Percentiles rank a stretch among this genome's conserved stretches.
Evolutionary conservation across 1,140 invertebrate species (phyloP).

Genomic region (Eumeta japonica): DNA sequence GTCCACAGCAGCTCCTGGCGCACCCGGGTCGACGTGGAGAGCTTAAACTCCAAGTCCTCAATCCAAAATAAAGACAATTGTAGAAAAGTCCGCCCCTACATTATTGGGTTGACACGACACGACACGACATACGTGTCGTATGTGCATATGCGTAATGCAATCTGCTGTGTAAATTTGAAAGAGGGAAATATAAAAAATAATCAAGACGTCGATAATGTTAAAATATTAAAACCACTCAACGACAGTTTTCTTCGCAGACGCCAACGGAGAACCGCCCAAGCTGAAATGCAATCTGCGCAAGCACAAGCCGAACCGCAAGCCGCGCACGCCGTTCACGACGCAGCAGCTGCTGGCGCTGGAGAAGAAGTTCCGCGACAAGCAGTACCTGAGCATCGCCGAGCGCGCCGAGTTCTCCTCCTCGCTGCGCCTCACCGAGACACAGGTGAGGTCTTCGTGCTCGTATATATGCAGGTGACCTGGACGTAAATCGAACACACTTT

Average conservation of each 20-base stretch:
- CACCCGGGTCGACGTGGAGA: no score
- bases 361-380: constrained; percentile 94
- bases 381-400: constrained; percentile 95
- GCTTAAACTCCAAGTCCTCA: no score
- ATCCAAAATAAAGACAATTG: no score
- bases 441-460: constrained; percentile 58
- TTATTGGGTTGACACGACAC: no score
- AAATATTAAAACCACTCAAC: no score
- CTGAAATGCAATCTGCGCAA: constrained; percentile 92
- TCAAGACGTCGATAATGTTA: no score
- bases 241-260: constrained; percentile 59
- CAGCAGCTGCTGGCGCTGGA: constrained; percentile 92
- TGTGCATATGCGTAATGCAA: no score
- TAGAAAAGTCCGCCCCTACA: no score
- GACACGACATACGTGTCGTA: no score
- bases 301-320: constrained; percentile 94
- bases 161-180: not conserved
- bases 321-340: constrained; percentile 95
- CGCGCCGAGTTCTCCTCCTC: constrained; percentile 94
- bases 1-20: no score
- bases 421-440: constrained; percentile 91
- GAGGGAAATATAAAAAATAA: not conserved
- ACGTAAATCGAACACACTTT: no score
- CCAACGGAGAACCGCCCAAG: constrained; percentile 72
- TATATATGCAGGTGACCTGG: no score